Conservation (phyloP, 2,888 invertebrate genomes). For the Eupsilia transversa region DNA sequence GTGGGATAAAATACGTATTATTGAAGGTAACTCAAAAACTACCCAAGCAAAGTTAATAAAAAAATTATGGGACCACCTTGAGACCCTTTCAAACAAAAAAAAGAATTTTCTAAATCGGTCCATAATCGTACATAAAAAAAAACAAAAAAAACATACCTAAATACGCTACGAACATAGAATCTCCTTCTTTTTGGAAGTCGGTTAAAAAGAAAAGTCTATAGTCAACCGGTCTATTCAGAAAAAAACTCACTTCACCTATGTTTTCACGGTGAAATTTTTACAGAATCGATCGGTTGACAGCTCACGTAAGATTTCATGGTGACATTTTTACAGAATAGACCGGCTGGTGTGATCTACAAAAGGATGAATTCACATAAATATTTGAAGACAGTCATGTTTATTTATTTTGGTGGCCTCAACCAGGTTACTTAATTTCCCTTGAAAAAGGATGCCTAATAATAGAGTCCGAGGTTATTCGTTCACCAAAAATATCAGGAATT, state of each 20-base stretch:
- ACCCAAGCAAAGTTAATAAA: no score
- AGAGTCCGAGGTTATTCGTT: background rate
- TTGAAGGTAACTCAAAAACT: no score
- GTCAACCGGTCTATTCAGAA: background rate
- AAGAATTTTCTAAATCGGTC: no score
- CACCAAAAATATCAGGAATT: background rate
- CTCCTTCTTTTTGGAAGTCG: no score
- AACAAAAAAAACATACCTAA: no score
- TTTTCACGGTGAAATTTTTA: background rate
- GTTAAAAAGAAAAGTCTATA: background rate
- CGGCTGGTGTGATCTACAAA: no score
- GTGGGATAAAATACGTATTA: no score
- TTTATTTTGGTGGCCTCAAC: background rate
- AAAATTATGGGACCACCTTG: no score
- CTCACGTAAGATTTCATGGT: no score
- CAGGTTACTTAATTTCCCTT: background rate
- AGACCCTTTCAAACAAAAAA: no score
- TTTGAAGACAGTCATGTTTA: background rate
- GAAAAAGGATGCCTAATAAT: background rate
- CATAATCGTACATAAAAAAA: no score
- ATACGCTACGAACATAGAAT: no score
- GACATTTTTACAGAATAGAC: background rate
- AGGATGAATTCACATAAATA: background rate
- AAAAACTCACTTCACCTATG: background rate
- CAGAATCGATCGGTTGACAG: background rate